phyloP scores from a whole-genome alignment of 2,113 vertebrate species.

The Smithornis capensis region DNA sequence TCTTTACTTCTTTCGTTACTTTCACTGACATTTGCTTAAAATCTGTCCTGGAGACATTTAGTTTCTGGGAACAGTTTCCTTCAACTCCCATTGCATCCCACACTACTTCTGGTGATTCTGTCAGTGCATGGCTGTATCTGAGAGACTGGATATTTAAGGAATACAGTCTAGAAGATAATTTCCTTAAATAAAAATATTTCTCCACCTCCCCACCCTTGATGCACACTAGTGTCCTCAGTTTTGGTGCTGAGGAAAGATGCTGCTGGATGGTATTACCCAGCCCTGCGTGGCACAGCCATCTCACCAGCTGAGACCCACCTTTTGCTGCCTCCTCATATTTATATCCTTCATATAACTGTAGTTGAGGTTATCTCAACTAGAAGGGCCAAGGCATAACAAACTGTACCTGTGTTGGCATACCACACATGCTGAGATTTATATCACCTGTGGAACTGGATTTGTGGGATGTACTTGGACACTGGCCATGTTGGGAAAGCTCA shows the following conservation, averaged over 20 bases:
- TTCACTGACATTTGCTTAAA: neutral
- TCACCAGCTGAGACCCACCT: no score
- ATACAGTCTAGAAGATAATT: neutral
- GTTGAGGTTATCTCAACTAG: no score
- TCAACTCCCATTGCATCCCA: neutral
- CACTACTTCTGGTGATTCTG: neutral
- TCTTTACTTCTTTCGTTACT: neutral
- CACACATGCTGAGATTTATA: no score
- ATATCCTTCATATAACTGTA: no score
- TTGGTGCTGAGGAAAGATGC: neutral
- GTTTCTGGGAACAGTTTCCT: neutral
- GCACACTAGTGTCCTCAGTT: neutral
- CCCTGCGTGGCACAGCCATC: no score
- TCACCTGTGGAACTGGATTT: no score
- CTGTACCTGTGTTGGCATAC: no score
- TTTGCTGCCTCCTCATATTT: no score
- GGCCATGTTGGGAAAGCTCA: no score
- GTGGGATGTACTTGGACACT: no score
- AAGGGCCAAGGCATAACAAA: no score
- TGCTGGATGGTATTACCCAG: neutral
- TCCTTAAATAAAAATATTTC: neutral
- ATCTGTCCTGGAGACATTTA: neutral
- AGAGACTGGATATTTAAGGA: neutral
- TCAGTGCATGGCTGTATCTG: rapidly evolving
- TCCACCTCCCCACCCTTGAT: neutral